Evolutionary conservation across 2,888 invertebrate genomes (phyloP).

Genomic region (Aspidiotus rigidus): DNA sequence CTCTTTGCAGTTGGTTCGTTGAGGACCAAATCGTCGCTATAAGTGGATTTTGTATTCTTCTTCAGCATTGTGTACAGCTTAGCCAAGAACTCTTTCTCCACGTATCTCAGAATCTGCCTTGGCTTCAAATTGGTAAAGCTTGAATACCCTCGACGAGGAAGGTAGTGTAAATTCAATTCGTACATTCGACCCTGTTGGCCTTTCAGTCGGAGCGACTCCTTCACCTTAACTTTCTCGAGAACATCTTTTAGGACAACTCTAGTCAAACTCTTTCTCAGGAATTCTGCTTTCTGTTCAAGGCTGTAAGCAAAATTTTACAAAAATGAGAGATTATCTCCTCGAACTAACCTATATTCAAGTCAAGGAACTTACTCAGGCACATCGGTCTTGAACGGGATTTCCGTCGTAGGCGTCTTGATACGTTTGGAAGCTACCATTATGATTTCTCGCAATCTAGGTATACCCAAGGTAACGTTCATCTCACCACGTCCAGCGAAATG

Average conservation of each 20-base stretch:
- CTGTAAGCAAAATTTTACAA: constrained; percentile 40
- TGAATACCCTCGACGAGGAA: constrained; percentile 35
- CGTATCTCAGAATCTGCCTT: constrained; percentile 46
- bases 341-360: background rate
- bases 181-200: constrained; percentile 46
- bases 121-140: constrained; percentile 38
- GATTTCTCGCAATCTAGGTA: constrained; percentile 91
- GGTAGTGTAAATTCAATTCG: constrained; percentile 33
- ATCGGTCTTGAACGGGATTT: constrained; percentile 62
- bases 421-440: constrained; percentile 90
- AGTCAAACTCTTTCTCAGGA: constrained; percentile 61
- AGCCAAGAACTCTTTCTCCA: constrained; percentile 63
- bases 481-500: constrained; percentile 99
- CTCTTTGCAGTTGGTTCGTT: background rate
- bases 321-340: background rate
- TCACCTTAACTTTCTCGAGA: constrained; percentile 59
- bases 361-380: constrained; percentile 24
- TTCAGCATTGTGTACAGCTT: constrained; percentile 44
- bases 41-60: constrained; percentile 38
- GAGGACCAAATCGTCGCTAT: constrained; percentile 24
- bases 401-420: constrained; percentile 93
- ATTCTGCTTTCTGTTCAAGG: constrained; percentile 53
- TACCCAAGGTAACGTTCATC: constrained; percentile 99
- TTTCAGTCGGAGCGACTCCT: constrained; percentile 50
- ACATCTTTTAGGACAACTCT: constrained; percentile 71